These are phyloP conservation scores for Amphiprion ocellaris DNA, from an alignment of 2,113 vertebrate species.

Conservation along the genomic window DNA sequence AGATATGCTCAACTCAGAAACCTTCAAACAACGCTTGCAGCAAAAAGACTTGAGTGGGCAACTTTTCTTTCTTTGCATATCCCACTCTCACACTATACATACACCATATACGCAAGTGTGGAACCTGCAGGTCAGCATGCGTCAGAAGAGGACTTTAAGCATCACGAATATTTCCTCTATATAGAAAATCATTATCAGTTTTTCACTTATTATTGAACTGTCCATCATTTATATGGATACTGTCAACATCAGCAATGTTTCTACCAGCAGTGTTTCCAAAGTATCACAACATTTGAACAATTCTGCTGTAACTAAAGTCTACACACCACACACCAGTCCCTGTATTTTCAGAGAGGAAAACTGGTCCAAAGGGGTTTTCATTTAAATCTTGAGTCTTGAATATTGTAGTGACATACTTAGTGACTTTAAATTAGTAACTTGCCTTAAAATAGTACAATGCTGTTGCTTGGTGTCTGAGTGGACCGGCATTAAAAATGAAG, in stretches of 20 bases:
- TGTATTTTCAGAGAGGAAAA: conserved; percentile 45
- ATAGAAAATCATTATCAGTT: neutral
- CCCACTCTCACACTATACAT: conserved; percentile 6
- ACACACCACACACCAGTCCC: conserved; percentile 18
- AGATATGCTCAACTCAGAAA: conserved; percentile 25
- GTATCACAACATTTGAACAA: neutral
- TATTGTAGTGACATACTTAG: conserved; percentile 36
- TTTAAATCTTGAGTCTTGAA: conserved; percentile 48
- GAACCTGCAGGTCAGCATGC: neutral
- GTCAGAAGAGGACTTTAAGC: neutral
- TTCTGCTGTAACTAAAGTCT: too few species aligned
- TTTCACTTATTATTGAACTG: neutral
- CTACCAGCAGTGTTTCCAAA: conserved; percentile 1
- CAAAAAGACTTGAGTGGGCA: conserved; percentile 13
- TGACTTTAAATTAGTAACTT: conserved; percentile 42
- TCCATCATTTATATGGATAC: neutral
- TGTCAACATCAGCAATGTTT: conserved; percentile 1
- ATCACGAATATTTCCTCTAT: neutral
- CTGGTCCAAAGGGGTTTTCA: conserved; percentile 11
- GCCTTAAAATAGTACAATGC: conserved; percentile 37
- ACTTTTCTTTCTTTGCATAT: conserved; percentile 16
- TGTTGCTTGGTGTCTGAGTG: conserved; percentile 23
- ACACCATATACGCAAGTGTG: neutral
- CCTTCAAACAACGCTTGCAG: conserved; percentile 26
- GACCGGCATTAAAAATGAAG: conserved; percentile 44